Evolutionary conservation across 1,140 invertebrate species (phyloP).

Genomic region (Nasonia longicornis): DNA sequence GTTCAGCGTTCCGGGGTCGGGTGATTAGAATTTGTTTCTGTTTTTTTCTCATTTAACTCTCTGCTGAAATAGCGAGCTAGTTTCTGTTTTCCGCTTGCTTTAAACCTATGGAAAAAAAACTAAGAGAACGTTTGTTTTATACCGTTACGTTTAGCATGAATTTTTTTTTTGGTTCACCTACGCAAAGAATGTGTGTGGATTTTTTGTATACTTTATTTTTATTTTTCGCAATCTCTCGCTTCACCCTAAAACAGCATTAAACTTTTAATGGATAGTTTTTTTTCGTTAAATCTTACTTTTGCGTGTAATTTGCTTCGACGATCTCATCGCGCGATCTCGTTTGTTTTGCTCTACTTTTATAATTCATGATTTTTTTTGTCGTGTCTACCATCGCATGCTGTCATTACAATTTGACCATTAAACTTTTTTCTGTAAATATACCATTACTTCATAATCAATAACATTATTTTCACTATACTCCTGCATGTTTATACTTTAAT

Average conservation of each 20-base stretch:
- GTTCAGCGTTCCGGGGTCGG: conserved; percentile 61
- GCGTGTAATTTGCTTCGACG: conserved; percentile 16
- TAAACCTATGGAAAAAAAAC: conserved; percentile 65
- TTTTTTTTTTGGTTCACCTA: conserved; percentile 58
- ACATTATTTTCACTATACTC: conserved; percentile 45
- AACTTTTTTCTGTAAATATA: conserved; percentile 36
- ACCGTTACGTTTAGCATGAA: conserved; percentile 34
- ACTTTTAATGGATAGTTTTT: conserved; percentile 36
- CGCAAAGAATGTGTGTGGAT: conserved; percentile 55
- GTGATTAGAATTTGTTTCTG: conserved; percentile 52
- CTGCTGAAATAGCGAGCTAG: conserved; percentile 56
- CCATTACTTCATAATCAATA: conserved; percentile 47
- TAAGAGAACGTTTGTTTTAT: conserved; percentile 63
- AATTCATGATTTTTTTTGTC: conserved; percentile 45
- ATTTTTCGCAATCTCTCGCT: conserved; percentile 38
- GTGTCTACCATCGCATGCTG: conserved; percentile 51
- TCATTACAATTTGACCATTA: conserved; percentile 46
- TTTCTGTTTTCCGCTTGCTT: conserved; percentile 56
- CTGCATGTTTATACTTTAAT: conserved; percentile 40
- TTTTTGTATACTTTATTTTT: conserved; percentile 37
- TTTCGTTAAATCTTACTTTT: conserved; percentile 26
- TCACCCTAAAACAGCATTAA: conserved; percentile 44
- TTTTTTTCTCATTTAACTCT: conserved; percentile 29
- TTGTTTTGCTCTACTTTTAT: conserved; percentile 51
- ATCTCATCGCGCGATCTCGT: conserved; percentile 42